Base-by-base conservation (phyloP, 1,140 invertebrate genomes). In the Tetraneura akinire region DNA sequence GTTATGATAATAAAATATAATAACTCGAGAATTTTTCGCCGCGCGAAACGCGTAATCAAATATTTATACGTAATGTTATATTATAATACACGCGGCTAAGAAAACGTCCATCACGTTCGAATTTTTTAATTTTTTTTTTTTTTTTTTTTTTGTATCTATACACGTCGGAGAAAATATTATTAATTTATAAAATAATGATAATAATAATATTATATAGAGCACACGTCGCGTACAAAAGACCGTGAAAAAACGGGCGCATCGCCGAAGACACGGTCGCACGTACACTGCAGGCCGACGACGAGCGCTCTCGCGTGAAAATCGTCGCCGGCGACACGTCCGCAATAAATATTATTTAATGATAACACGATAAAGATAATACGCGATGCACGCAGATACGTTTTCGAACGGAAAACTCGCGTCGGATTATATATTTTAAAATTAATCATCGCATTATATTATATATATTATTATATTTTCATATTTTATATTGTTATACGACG, bases 141-240 rank as follows among this genome's bases (percentile, higher is more conserved):
- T n/a, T n/a, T n/a, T n/a, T n/a, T n/a, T n/a, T n/a, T n/a, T n/a
- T n/a, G n/a, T n/a, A n/a, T n/a, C n/a, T n/a, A n/a, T n/a, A n/a
- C n/a, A 9, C 60, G 60, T 62, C 18, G 26, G 29, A 62, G 29
- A 62, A 62, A 62, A 62, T 32, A 62, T 62, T 32, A 62, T 62
- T 62, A 62, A 62, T 62, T 18, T 62, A 62, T 62, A 47, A 47
- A 10, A 47, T 10, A 47, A 47, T 47, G 11, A 47, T 14, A 14
- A 47, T 47, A 62, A 29, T 62, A 29, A 62, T 32, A 32, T 32
- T 62, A 62, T 32, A 62, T 29, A 32, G 57, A 62, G 57, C 29
- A 32, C 16, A 6, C 55, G 55, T 14, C 55, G 29, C 29, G n/a
- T 3, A 62, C 60, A 62, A 62, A 32, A 32, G 60, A 10, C 18